Evolutionary conservation across 2,113 vertebrate species (phyloP).

Genomic region (Strix aluco): DNA sequence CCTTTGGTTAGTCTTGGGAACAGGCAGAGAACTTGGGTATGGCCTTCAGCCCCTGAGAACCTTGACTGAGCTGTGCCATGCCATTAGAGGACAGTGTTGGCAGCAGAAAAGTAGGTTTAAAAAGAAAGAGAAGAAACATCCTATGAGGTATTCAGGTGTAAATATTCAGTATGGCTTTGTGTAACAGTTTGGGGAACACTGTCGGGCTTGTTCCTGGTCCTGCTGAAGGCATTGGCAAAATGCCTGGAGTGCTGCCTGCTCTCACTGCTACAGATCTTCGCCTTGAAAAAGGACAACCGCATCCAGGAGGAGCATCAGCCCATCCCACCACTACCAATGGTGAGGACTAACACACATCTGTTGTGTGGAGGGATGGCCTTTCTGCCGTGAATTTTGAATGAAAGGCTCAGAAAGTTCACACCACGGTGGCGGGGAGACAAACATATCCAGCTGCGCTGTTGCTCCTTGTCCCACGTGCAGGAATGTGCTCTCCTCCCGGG

Average conservation of each 20-base stretch:
- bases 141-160: not conserved
- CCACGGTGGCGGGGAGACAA: not conserved
- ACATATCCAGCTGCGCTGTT: not conserved
- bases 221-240: not conserved
- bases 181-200: not conserved
- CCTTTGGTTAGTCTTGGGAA: not conserved
- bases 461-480: fast-evolving
- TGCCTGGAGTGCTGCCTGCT: not conserved
- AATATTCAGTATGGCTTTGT: not conserved
- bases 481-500: not conserved
- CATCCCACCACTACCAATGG: not conserved
- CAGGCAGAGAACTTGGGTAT: not conserved
- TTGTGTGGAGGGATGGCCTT: fast-evolving
- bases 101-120: not conserved
- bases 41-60: not conserved
- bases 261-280: not conserved
- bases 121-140: not conserved
- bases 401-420: not conserved
- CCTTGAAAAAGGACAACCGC: not conserved
- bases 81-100: not conserved
- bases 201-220: not conserved
- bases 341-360: not conserved
- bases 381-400: not conserved
- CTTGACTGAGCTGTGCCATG: not conserved
- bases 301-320: not conserved